Conservation (phyloP, 1,140 invertebrate genomes). For the Apis cerana region DNA sequence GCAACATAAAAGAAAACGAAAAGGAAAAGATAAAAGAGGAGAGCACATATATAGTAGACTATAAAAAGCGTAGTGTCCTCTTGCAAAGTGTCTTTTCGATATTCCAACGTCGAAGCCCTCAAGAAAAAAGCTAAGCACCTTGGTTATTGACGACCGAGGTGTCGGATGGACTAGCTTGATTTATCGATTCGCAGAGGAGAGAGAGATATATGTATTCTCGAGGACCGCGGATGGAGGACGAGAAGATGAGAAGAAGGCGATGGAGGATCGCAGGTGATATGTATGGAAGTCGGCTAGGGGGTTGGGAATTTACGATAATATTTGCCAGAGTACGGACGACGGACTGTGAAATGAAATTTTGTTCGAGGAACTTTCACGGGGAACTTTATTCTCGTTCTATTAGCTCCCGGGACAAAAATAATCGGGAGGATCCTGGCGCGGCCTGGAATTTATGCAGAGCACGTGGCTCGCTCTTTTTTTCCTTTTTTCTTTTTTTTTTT, state of each 20-base stretch:
- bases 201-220: constrained; percentile 56
- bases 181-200: constrained; percentile 47
- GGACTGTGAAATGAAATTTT: constrained; percentile 62
- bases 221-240: constrained; percentile 13
- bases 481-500: not conserved
- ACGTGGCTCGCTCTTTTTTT: not conserved
- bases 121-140: constrained; percentile 60
- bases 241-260: constrained; percentile 41
- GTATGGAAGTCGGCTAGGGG: not conserved
- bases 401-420: constrained; percentile 41
- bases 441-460: constrained; percentile 20
- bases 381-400: constrained; percentile 42
- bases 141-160: constrained; percentile 63
- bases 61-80: not conserved
- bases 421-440: constrained; percentile 4
- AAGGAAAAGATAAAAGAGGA: not conserved
- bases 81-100: constrained; percentile 28
- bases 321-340: constrained; percentile 53
- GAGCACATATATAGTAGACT: not conserved
- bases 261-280: constrained; percentile 55
- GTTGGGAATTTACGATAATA: constrained; percentile 62
- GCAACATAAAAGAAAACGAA: not conserved
- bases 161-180: constrained; percentile 59
- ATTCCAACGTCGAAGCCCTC: constrained; percentile 37
- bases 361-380: constrained; percentile 21